Evolutionary conservation across 2,888 invertebrate species (phyloP).

Genomic region (Zygaena filipendulae): DNA sequence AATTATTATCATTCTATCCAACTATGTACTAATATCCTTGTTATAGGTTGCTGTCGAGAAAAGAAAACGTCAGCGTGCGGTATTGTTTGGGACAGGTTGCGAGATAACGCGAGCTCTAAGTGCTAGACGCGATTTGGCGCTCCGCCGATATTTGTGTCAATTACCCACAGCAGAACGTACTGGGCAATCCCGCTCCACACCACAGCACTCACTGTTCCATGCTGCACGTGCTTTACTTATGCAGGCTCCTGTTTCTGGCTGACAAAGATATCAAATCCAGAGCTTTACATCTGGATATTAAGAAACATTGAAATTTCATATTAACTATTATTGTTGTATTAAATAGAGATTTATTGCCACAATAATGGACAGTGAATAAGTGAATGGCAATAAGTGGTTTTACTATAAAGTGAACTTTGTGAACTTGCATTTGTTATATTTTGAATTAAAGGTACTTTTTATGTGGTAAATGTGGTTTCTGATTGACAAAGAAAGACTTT

Average conservation of each 20-base stretch:
- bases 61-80: conserved; percentile 69
- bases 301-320: background rate
- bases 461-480: no score
- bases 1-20: no score
- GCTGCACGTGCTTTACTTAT: conserved; percentile 63
- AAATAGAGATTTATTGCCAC: no score
- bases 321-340: no score
- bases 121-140: conserved; percentile 81
- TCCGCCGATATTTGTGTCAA: conserved; percentile 76
- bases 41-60: conserved; percentile 71
- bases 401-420: no score
- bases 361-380: no score
- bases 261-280: conserved; percentile 27
- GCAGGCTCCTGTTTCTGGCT: conserved; percentile 50
- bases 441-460: no score
- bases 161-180: conserved; percentile 73
- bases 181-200: conserved; percentile 49
- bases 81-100: conserved; percentile 79
- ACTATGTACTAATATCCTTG: no score
- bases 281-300: conserved; percentile 26
- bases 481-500: no score
- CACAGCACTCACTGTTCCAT: conserved; percentile 61
- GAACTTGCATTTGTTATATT: no score
- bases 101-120: conserved; percentile 81
- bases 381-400: no score